Conservation (phyloP, 2,797 vertebrate species). For the Dendrocincla fuliginosa region DNA sequence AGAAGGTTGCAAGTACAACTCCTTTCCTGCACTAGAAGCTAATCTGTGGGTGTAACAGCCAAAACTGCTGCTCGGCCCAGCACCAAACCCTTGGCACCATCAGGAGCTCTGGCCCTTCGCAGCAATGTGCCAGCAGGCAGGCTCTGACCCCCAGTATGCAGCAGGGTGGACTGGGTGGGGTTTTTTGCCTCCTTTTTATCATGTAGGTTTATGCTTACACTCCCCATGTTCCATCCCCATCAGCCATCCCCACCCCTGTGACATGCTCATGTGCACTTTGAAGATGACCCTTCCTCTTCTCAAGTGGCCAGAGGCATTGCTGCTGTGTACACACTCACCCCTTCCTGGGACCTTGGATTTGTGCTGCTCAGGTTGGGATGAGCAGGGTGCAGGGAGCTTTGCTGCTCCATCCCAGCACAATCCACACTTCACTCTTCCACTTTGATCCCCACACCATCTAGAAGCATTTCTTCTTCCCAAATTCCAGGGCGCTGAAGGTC, state of each 20-base stretch:
- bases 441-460: neutral
- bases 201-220: neutral
- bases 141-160: neutral
- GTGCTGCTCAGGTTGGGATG: neutral
- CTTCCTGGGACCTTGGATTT: neutral
- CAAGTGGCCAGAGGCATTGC: neutral
- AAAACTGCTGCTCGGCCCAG: neutral
- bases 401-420: neutral
- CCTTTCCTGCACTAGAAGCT: neutral
- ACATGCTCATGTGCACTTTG: accelerated
- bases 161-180: neutral
- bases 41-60: neutral
- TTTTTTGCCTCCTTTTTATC: neutral
- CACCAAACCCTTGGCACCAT: neutral
- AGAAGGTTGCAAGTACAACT: neutral
- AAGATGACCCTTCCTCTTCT: neutral
- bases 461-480: neutral
- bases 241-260: neutral
- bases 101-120: neutral
- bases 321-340: neutral
- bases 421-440: accelerated
- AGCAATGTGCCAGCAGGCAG: neutral
- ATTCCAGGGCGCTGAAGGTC: slow-evolving; percentile 86
- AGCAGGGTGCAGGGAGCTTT: neutral
- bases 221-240: neutral